Percentiles rank a stretch among this genome's conserved stretches.
Evolutionary conservation across 2,113 vertebrate genomes (phyloP).

Genomic region (Ia io): DNA sequence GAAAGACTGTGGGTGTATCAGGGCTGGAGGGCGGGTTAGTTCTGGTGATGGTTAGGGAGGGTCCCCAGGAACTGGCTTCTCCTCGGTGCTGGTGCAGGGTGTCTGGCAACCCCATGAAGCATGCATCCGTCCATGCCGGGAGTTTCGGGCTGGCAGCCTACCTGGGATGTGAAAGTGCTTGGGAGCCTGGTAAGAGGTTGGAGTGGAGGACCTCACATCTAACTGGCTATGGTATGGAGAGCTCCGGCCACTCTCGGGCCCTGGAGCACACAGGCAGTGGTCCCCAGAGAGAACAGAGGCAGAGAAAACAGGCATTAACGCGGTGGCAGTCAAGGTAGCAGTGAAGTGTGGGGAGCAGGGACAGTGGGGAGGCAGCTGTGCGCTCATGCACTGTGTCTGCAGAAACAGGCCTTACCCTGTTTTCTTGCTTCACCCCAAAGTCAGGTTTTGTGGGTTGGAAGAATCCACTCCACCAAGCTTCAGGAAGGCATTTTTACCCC

Average conservation of each 20-base stretch:
- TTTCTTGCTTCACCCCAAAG: background rate
- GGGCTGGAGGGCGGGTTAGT: background rate
- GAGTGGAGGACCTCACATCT: slow-evolving; percentile 94
- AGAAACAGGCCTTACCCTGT: background rate
- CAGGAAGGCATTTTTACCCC: background rate
- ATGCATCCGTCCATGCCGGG: slow-evolving; percentile 63
- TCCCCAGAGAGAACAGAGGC: slow-evolving; percentile 82
- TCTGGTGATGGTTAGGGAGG: background rate
- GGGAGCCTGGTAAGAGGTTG: slow-evolving; percentile 97
- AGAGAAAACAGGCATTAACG: slow-evolving; percentile 76
- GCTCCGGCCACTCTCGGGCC: slow-evolving; percentile 98
- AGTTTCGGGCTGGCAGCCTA: slow-evolving; percentile 84
- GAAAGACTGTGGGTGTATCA: background rate
- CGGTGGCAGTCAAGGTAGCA: slow-evolving; percentile 29
- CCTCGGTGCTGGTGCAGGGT: background rate
- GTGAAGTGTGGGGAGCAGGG: background rate
- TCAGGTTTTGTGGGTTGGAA: background rate
- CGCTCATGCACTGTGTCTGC: slow-evolving; percentile 41
- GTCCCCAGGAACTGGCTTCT: background rate
- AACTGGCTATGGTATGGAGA: slow-evolving; percentile 98
- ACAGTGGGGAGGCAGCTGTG: background rate
- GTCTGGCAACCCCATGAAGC: background rate
- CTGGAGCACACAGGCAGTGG: slow-evolving; percentile 87
- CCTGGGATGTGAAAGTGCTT: slow-evolving; percentile 99
- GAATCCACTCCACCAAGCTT: background rate